These are phyloP conservation scores for Acanthiza pusilla DNA, from an alignment of 2,797 vertebrate genomes.

Conservation along the genomic window DNA sequence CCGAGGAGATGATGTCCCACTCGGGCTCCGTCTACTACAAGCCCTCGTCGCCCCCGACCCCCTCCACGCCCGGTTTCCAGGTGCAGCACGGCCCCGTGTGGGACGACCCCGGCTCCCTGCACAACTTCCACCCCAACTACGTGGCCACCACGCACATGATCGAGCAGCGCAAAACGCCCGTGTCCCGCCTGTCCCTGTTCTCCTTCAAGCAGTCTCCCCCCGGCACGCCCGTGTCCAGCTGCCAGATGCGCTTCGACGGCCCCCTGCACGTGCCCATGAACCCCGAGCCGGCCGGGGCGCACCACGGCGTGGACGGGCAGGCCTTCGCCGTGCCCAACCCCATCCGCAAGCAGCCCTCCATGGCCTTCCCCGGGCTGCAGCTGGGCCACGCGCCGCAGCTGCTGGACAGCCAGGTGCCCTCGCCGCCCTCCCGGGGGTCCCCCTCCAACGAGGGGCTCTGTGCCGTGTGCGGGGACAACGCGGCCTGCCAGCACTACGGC, in stretches of 20 bases:
- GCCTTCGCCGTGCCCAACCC: slow-evolving; percentile 90
- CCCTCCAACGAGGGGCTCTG: slow-evolving; percentile 97
- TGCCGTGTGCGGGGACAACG: slow-evolving; percentile 97
- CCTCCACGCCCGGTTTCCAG: slow-evolving; percentile 90
- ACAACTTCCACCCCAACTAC: slow-evolving; percentile 98
- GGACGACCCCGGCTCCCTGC: slow-evolving; percentile 96
- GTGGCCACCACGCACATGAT: slow-evolving; percentile 94
- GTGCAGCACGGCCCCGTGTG: slow-evolving; percentile 93
- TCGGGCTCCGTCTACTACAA: slow-evolving; percentile 97
- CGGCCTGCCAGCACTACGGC: slow-evolving; percentile 96
- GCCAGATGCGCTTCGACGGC: slow-evolving; percentile 98
- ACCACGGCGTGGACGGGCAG: slow-evolving; percentile 90
- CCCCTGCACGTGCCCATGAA: slow-evolving; percentile 94
- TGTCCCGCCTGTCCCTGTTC: slow-evolving; percentile 95
- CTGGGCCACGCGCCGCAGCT: slow-evolving; percentile 93
- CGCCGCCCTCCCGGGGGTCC: slow-evolving; percentile 92
- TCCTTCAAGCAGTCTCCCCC: slow-evolving; percentile 99
- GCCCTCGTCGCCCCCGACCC: slow-evolving; percentile 87
- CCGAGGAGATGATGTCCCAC: slow-evolving; percentile 94
- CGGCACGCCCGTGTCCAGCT: slow-evolving; percentile 93
- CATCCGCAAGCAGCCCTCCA: slow-evolving; percentile 88
- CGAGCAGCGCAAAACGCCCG: slow-evolving; percentile 93
- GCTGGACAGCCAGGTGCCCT: slow-evolving; percentile 93
- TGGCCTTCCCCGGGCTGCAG: slow-evolving; percentile 93
- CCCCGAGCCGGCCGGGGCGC: slow-evolving; percentile 85